Evolutionary conservation across 2,113 vertebrate species (phyloP), one percentile per base, ranked within the genome.

Genomic region (Tretioscincus oriximinensis): DNA sequence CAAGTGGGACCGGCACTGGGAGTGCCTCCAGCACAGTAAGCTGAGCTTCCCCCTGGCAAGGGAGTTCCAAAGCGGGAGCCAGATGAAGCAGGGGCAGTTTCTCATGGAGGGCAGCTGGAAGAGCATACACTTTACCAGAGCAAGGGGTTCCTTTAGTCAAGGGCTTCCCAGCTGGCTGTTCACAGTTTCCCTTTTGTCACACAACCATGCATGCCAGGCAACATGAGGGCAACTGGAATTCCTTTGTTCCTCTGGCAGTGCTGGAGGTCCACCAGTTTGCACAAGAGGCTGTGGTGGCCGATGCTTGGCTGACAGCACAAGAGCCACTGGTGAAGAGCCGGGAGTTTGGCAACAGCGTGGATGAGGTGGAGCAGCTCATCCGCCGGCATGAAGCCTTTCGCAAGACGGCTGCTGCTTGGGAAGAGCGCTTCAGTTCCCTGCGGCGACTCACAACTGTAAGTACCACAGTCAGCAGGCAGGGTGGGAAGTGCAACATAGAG

Each of bases 351-450:
- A 94, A 87, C 89, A 99, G 97, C 0, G 97, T 99, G 82, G 98
- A 99, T 0, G 98, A 99, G 87, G 98, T 99, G 90, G 98, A 99
- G 89, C 98, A 99, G 94, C 96, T 99, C 1, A 96, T 99, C 77
- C 95, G 97, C n/a, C 88, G 98, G 1, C 98, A 99, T 0, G 97
- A 99, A 87, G 97, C 98, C 9, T 99, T 99, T 87, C 93, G 98
- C 16, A 98, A 98, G 90, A 97, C 98, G 0, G 98, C 97, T 0
- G 95, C 97, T 0, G 95, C 96, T 24, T 99, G 98, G 98, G 98
- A 99, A 87, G 98, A 99, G 90, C 92, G 96, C 41, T 99, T 99
- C 94, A 99, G 98, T 93, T 98, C 98, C 0, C 87, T 99, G 22
- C 86, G 98, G 8, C 94, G 97, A 1, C 96, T 99, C 68, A 99